Evolutionary conservation across 2,888 invertebrate species (phyloP).

Genomic region (Mesoligia furuncula): DNA sequence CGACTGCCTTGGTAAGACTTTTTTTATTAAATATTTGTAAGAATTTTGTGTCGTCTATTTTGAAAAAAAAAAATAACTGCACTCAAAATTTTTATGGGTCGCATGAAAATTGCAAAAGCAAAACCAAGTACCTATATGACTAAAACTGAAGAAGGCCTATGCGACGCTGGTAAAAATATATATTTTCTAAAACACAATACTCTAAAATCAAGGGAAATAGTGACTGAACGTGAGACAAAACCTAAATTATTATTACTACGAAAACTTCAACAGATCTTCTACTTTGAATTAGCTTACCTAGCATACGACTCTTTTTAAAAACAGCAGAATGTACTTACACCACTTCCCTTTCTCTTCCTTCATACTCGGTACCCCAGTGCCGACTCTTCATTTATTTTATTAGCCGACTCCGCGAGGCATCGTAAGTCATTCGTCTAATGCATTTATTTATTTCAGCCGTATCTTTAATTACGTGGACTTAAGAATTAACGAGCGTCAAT

Average conservation of each 20-base stretch:
- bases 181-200: not conserved
- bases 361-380: slow-evolving; percentile 70
- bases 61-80: too few relatives aligned
- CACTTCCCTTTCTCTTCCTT: slow-evolving; percentile 35
- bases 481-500: slow-evolving; percentile 79
- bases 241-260: not conserved
- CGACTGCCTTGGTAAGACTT: not conserved
- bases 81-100: not conserved
- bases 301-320: not conserved
- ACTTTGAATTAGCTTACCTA: not conserved
- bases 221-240: not conserved
- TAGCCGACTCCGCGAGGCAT: slow-evolving; percentile 84
- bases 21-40: too few relatives aligned
- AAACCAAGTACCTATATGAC: too few relatives aligned
- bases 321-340: slow-evolving; percentile 58
- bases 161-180: not conserved
- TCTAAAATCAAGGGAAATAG: not conserved
- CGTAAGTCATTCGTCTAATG: slow-evolving; percentile 85
- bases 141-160: not conserved
- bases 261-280: not conserved
- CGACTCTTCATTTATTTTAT: slow-evolving; percentile 87
- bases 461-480: slow-evolving; percentile 84
- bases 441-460: slow-evolving; percentile 83
- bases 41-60: too few relatives aligned
- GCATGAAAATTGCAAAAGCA: not conserved